A percentile compares a stretch with the other conserved stretches of the same genome.
Evolutionary conservation across 1,140 invertebrate genomes (phyloP).

Genomic region (Hyposmocoma kahamanoa): DNA sequence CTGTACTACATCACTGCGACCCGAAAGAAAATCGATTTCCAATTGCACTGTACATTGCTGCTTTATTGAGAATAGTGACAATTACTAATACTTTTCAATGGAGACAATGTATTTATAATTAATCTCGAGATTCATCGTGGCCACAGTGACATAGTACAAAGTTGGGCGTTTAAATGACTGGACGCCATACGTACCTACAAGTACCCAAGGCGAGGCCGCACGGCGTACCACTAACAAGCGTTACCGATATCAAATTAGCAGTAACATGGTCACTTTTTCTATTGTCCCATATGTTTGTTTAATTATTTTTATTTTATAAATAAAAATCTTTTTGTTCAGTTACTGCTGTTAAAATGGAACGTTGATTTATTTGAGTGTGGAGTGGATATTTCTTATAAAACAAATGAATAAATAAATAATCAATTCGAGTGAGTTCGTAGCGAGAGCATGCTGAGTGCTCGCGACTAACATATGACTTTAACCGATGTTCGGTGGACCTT

Average conservation of each 20-base stretch:
- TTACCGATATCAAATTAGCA: constrained; percentile 46
- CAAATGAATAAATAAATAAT: constrained; percentile 15
- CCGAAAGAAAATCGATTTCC: no score
- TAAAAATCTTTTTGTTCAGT: constrained; percentile 57
- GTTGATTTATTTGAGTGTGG: constrained; percentile 64
- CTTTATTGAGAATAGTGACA: no score
- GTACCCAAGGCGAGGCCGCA: constrained; percentile 25
- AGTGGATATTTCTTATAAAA: constrained; percentile 59
- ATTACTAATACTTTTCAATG: no score
- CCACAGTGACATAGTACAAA: no score
- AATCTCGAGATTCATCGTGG: no score
- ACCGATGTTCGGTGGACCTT: constrained; percentile 44
- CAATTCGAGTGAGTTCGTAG: constrained; percentile 30
- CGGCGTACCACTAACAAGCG: constrained; percentile 52
- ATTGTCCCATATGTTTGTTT: constrained; percentile 33
- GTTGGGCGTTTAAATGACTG: no score
- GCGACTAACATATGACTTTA: constrained; percentile 43
- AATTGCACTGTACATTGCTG: no score
- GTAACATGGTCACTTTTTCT: constrained; percentile 44
- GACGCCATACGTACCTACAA: no score
- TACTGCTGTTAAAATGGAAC: constrained; percentile 55
- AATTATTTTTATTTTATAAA: no score
- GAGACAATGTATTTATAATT: no score
- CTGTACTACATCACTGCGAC: constrained; percentile 14
- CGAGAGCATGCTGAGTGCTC: constrained; percentile 58